Conservation (phyloP, 35 echinoderm and acorn worm species). For the Strongylocentrotus purpuratus region DNA sequence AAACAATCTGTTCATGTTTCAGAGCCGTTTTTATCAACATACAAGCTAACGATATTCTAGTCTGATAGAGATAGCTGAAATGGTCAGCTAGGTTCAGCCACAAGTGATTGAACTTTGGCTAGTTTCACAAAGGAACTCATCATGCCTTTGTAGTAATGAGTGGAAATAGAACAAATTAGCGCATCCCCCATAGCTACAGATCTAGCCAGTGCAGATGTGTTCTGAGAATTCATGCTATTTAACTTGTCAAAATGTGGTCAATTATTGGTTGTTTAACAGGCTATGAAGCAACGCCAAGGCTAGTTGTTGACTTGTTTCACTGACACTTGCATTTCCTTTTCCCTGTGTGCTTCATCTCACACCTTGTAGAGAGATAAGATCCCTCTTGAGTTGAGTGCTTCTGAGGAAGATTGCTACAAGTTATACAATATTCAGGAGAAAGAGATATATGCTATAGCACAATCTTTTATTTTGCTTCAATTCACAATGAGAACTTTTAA, state of each 20-base stretch:
- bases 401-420: no score
- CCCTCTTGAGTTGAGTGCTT: no score
- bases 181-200: not conserved
- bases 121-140: slow-evolving; percentile 12
- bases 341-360: not conserved
- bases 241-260: slow-evolving; percentile 10
- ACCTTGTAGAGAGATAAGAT: no score
- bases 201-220: not conserved
- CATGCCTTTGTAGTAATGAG: not conserved
- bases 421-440: no score
- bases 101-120: not conserved
- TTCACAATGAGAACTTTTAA: no score
- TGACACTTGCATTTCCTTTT: not conserved
- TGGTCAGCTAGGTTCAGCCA: slow-evolving; percentile 7
- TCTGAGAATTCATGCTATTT: not conserved
- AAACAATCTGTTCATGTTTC: not conserved
- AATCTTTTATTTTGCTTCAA: no score
- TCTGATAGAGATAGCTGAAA: not conserved
- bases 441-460: no score
- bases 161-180: slow-evolving; percentile 18
- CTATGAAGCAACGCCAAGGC: not conserved
- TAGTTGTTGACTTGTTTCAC: not conserved
- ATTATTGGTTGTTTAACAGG: slow-evolving; percentile 3
- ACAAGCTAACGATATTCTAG: not conserved
- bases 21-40: not conserved